Conservation (phyloP, 2,888 invertebrate genomes). For the Galeruca laticollis region DNA sequence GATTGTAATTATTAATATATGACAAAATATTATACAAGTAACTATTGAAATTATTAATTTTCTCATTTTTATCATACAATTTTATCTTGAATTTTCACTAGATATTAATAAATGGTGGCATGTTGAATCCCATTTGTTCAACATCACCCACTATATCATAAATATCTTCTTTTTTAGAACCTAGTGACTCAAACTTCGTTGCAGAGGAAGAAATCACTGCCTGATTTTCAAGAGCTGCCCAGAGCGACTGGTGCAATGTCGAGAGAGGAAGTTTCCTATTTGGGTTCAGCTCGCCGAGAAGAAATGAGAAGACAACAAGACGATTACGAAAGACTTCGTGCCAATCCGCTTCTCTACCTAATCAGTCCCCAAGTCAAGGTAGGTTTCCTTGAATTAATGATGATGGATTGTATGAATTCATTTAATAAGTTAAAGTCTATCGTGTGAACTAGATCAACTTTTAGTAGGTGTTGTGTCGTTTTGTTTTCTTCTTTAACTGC, state of each 20-base stretch:
- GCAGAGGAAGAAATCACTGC: conserved; percentile 96
- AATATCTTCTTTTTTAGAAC: conserved; percentile 71
- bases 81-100: too few species aligned
- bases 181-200: conserved; percentile 81
- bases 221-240: conserved; percentile 90
- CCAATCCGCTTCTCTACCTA: conserved; percentile 95
- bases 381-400: conserved; percentile 56
- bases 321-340: conserved; percentile 90
- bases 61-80: too few species aligned
- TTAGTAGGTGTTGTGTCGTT: conserved; percentile 40
- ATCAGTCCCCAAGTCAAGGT: conserved; percentile 98
- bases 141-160: conserved; percentile 24
- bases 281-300: conserved; percentile 94
- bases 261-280: conserved; percentile 93
- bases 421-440: conserved; percentile 17
- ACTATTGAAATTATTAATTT: too few species aligned
- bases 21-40: too few species aligned
- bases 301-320: conserved; percentile 92
- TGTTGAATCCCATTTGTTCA: too few species aligned
- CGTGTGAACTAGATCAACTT: conserved; percentile 39
- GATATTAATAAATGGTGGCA: too few species aligned
- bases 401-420: conserved; percentile 5
- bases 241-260: conserved; percentile 87
- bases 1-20: too few species aligned
- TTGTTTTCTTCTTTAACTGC: conserved; percentile 30